phyloP scores from a whole-genome alignment of 2,113 vertebrate species.

The Eurypyga helias region DNA sequence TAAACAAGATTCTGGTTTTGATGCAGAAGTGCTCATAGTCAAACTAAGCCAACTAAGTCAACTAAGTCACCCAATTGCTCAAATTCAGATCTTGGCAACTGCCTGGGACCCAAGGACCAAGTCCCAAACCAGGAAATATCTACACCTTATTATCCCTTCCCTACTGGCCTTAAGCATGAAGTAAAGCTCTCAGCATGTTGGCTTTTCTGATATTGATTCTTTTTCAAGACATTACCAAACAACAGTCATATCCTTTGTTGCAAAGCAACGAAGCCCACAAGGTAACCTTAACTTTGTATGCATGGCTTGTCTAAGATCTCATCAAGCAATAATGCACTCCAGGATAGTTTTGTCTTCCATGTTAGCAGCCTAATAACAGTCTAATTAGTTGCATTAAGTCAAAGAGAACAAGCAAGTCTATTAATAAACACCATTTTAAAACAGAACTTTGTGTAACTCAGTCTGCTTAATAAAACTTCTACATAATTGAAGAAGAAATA shows the following conservation, averaged over 20 bases:
- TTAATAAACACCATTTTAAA: not conserved
- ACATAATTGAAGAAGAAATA: not conserved
- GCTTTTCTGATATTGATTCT: not conserved
- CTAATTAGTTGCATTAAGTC: not conserved
- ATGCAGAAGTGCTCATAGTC: not conserved
- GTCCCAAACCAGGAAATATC: not conserved
- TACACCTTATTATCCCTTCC: not conserved
- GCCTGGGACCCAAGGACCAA: not conserved
- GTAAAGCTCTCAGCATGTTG: not conserved
- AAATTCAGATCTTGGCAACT: not conserved
- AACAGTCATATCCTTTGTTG: not conserved
- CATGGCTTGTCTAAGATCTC: not conserved
- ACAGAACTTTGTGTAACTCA: not conserved
- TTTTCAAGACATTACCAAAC: not conserved
- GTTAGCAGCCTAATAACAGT: not conserved
- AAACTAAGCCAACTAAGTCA: too few relatives aligned
- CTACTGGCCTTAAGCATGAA: not conserved
- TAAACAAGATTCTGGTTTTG: not conserved
- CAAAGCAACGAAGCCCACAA: not conserved
- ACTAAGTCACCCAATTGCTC: not conserved
- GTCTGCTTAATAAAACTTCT: not conserved
- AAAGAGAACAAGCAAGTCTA: not conserved
- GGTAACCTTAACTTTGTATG: not conserved
- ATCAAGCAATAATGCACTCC: not conserved
- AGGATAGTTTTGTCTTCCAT: not conserved